Percentiles rank a stretch among this genome's conserved stretches.
phyloP scores from a whole-genome alignment of 2,888 invertebrate species.

The Chloroclysta siterata region DNA sequence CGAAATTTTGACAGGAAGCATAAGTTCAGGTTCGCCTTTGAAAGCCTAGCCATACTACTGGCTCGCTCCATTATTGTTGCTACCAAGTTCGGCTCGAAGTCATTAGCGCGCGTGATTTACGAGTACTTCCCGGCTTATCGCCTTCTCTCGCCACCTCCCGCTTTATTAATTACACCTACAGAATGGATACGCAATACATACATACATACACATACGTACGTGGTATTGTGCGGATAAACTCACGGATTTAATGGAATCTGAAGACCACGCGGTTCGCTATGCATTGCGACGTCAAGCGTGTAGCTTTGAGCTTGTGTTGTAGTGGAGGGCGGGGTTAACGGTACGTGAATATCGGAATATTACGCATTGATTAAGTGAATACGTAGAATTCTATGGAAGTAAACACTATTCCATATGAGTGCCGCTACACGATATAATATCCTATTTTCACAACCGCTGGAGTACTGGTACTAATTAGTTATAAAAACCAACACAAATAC shows the following conservation, averaged over 20 bases:
- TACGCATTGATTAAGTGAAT: not conserved
- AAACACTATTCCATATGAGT: no score
- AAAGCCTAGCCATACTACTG: conserved; percentile 10
- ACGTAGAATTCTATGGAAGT: not conserved
- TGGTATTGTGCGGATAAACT: conserved; percentile 31
- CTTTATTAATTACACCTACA: conserved; percentile 65
- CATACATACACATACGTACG: conserved; percentile 10
- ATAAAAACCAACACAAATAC: no score
- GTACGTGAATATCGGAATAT: not conserved
- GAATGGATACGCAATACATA: conserved; percentile 33
- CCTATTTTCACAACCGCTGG: no score
- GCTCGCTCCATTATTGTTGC: conserved; percentile 18
- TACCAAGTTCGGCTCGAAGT: conserved; percentile 40
- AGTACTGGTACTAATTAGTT: no score
- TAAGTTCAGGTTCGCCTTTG: no score
- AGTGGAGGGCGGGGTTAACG: conserved; percentile 2
- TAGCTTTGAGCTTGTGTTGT: not conserved
- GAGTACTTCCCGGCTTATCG: conserved; percentile 59
- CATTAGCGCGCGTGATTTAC: conserved; percentile 68
- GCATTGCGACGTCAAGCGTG: conserved; percentile 19
- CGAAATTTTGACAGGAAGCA: no score
- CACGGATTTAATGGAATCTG: conserved; percentile 38
- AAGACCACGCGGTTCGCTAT: conserved; percentile 26
- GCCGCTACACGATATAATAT: no score
- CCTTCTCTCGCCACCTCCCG: conserved; percentile 52